Base-by-base conservation (phyloP, 2,888 invertebrate genomes). In the Pheosia tremula region DNA sequence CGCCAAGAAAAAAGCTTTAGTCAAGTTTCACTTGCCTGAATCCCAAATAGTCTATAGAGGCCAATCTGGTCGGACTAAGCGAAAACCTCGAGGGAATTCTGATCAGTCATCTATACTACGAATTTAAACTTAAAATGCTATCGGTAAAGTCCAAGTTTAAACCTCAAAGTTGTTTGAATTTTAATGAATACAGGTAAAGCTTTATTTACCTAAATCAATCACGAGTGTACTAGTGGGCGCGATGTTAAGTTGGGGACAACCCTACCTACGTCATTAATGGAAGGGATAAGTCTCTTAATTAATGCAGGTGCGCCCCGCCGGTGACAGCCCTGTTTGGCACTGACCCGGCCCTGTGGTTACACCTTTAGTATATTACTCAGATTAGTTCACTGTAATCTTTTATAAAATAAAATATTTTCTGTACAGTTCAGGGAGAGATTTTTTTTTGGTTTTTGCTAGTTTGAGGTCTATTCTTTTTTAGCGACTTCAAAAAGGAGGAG, bases 281-380 rank as follows among this genome's bases (percentile, higher is more conserved):
- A 72, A 82, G 76, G 82, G 84, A 82, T 85, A 83, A 86, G 79
- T 81, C 85, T 82, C 79, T 82, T 84, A 85, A 87, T 86, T 84
- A 85, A 85, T 83, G 83, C 85, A 86, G 83, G 80, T 82, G 83
- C 72, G 77, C 71, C 72, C 64, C 67, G 71, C 72, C 74, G 71
- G 76, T 74, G 80, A 78, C 80, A 75, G 72, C 71, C 75, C 68
- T 79, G 72, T 76, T 72, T 45, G 56, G 5, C 65, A 60, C 60
- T 71, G 77, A 78, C 72, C 75, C 74, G 61, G 64, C 52, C 39
- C 58, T 58, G 65, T 63, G 69, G 64, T 72, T 69, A 67, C 65
- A 65, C 62, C 56, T 70, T 61, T 67, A 70, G 62, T 64, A 64
- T 63, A 45, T 64, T 66, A 72, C 70, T 66, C 65, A 69, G 56